These are phyloP conservation scores for Parambassis ranga DNA, from an alignment of 2,797 vertebrate genomes.

Conservation along the genomic window DNA sequence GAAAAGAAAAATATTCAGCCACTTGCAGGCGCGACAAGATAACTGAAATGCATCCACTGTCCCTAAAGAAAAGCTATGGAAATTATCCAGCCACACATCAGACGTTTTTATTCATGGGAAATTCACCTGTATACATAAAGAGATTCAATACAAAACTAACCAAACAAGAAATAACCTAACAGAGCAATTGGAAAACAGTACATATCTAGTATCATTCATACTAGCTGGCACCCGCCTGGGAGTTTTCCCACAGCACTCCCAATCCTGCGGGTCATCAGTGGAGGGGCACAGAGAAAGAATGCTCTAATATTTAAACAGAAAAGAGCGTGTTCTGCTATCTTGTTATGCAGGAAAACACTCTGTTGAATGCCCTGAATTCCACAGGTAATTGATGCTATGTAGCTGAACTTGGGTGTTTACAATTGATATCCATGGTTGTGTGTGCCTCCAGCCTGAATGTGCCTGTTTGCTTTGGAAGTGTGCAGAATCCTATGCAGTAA, in stretches of 20 bases:
- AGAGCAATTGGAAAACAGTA: constrained; percentile 25
- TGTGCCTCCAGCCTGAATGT: constrained; percentile 15
- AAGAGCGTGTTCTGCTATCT: constrained; percentile 78
- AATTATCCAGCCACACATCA: background rate
- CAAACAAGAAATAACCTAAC: constrained; percentile 10
- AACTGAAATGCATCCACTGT: constrained; percentile 17
- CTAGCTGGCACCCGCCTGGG: constrained; percentile 54
- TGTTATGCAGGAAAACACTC: constrained; percentile 81
- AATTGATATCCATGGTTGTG: constrained; percentile 28
- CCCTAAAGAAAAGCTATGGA: background rate
- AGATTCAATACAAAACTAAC: background rate
- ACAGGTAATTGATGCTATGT: constrained; percentile 82
- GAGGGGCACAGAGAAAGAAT: constrained; percentile 76
- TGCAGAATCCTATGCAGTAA: constrained; percentile 38
- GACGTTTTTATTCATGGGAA: background rate
- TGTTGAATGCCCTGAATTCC: constrained; percentile 84
- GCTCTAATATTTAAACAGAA: constrained; percentile 81
- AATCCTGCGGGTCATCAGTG: constrained; percentile 68
- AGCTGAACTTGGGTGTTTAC: constrained; percentile 72
- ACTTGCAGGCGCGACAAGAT: background rate
- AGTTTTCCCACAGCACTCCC: constrained; percentile 75
- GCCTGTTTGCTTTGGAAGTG: constrained; percentile 52
- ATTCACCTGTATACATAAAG: background rate
- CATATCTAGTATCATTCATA: constrained; percentile 55
- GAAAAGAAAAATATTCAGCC: constrained; percentile 13